Evolutionary conservation across 2,888 invertebrate species (phyloP), one percentile per base, ranked within the genome.

Genomic region (Tetranychus piercei): DNA sequence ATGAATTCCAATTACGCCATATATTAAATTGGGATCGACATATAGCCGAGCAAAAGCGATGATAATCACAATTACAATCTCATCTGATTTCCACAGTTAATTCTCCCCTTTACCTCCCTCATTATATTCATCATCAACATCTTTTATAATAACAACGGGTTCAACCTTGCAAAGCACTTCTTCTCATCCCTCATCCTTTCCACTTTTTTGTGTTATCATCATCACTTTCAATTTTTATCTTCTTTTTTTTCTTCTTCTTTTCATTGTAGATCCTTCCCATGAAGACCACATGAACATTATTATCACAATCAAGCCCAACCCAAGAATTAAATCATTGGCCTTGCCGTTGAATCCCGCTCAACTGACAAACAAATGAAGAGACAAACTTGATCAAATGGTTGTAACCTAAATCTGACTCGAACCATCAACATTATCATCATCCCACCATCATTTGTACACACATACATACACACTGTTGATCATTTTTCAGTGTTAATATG

Each of bases 21-120:
- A 55, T 15, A 55, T 55, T 55, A 55, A 55, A 55, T 55, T 55
- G 55, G 55, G 55, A 55, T 55, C 55, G 55, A 55, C 55, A 55
- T 55, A 15, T 15, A 55, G 15, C 55, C 55, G 7, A 55, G 34
- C 34, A 34, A 34, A 34, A 34, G 34, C 5, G 15, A 55, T 55
- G 11, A 55, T 55, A 55, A 55, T 55, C 55, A 55, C 55, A 55
- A 55, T 55, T 55, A 55, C 55, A 55, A 55, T 55, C 55, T 15
- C 55, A 55, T 55, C 55, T 55, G 55, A 55, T 55, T 55, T 15
- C 55, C 1, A 55, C 55, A 55, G 15, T 55, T 55, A 15, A 55
- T 55, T 55, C 55, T 55, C 55, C 55, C 55, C 55, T 55, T 55
- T 55, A 55, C 55, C 55, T 55, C 55, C 55, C 55, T 55, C 55